phyloP scores from a whole-genome alignment of 2,797 vertebrate genomes.

The Dicrostonyx torquatus region DNA sequence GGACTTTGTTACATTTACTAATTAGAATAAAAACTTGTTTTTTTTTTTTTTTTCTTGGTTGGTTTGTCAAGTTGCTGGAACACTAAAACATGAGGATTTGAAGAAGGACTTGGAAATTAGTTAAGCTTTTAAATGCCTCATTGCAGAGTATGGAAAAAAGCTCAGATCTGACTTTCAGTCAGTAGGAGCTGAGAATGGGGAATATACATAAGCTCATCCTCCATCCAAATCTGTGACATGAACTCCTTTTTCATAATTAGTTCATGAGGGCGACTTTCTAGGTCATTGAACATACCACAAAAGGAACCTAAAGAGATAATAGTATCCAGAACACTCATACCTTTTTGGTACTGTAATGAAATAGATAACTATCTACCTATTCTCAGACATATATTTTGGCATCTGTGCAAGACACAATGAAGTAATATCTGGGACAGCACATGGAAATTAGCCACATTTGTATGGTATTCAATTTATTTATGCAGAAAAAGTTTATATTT shows the following conservation, averaged over 20 bases:
- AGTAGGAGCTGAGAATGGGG: neutral
- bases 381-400: neutral
- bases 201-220: neutral
- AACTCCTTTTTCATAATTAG: neutral
- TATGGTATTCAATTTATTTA: neutral
- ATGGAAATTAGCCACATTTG: neutral
- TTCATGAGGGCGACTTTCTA: neutral
- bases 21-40: neutral
- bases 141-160: neutral
- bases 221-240: too few species aligned
- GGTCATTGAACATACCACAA: neutral
- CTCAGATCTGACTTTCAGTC: rapidly evolving
- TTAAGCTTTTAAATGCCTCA: neutral
- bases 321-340: neutral
- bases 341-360: neutral
- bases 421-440: neutral
- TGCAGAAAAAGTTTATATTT: neutral
- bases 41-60: neutral
- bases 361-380: neutral
- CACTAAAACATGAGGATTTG: conserved; percentile 6
- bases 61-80: neutral
- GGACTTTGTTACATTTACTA: neutral
- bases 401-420: neutral
- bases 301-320: neutral
- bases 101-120: neutral